A percentile compares a stretch with the other conserved stretches of the same genome.
Conservation (phyloP, 2,888 invertebrate genomes). For the Torymus auratus region DNA sequence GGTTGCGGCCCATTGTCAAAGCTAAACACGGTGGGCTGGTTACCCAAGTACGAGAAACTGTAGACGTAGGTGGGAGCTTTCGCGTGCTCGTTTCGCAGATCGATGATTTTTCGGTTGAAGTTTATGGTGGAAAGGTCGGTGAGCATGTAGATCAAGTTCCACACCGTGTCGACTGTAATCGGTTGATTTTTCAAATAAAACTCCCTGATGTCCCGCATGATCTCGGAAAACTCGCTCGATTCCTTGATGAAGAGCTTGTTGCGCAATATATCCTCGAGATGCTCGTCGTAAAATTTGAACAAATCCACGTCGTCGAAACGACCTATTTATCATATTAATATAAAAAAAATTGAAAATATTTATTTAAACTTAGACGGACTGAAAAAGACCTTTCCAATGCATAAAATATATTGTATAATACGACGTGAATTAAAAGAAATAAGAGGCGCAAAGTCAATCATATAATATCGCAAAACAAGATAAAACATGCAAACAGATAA, state of each 20-base stretch:
- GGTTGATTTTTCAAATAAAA: conserved; percentile 78
- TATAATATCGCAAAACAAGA: too few species aligned
- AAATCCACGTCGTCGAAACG: conserved; percentile 9
- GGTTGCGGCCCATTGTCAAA: conserved; percentile 42
- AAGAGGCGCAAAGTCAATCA: too few species aligned
- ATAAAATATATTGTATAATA: too few species aligned
- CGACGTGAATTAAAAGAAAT: too few species aligned
- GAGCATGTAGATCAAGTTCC: conserved; percentile 36
- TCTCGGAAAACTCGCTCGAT: conserved; percentile 65
- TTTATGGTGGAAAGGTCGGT: conserved; percentile 77
- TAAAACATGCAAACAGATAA: too few species aligned
- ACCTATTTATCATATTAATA: conserved; percentile 6
- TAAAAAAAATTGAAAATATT: not conserved
- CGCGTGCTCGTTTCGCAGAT: conserved; percentile 33
- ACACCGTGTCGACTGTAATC: conserved; percentile 61
- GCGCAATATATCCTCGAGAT: conserved; percentile 74
- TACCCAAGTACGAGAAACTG: conserved; percentile 77
- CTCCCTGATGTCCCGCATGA: conserved; percentile 74
- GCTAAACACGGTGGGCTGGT: conserved; percentile 33
- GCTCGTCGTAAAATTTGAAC: conserved; percentile 61
- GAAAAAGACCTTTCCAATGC: too few species aligned
- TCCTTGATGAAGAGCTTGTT: conserved; percentile 69
- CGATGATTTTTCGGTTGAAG: conserved; percentile 73
- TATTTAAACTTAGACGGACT: too few species aligned
- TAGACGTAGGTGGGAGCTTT: conserved; percentile 79